These are phyloP conservation scores for Drosophila bunnanda DNA, from an alignment of 2,888 invertebrate species.

Conservation along the genomic window DNA sequence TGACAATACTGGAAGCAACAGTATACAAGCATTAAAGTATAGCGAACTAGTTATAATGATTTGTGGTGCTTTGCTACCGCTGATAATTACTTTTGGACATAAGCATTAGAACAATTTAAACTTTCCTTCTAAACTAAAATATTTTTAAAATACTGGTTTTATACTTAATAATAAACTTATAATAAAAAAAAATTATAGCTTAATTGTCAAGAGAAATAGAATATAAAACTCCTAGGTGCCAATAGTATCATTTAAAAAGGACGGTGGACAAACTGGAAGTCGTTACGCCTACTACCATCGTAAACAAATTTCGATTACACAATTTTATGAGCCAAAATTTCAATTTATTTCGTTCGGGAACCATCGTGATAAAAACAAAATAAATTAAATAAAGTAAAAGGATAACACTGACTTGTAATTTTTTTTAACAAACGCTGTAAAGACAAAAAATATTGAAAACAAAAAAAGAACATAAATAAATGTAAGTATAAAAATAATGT, in stretches of 20 bases:
- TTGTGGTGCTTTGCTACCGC: slow-evolving; percentile 93
- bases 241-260: neutral
- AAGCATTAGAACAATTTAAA: slow-evolving; percentile 87
- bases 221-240: neutral
- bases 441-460: too few relatives aligned
- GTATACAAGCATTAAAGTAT: slow-evolving; percentile 87
- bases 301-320: too few relatives aligned
- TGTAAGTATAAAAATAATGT: too few relatives aligned
- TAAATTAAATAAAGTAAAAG: too few relatives aligned
- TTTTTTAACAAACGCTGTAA: too few relatives aligned
- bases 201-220: neutral
- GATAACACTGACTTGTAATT: too few relatives aligned
- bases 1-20: slow-evolving; percentile 40
- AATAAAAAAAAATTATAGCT: too few relatives aligned
- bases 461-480: too few relatives aligned
- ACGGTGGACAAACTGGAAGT: neutral
- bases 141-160: neutral
- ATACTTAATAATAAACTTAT: slow-evolving; percentile 5
- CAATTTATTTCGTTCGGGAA: too few relatives aligned
- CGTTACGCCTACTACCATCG: too few relatives aligned
- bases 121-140: neutral
- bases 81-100: slow-evolving; percentile 96
- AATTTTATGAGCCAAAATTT: too few relatives aligned
- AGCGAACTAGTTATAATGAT: slow-evolving; percentile 93
- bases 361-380: too few relatives aligned